A percentile compares a stretch with the other conserved stretches of the same genome.
Conservation (phyloP, 2,113 vertebrate species). For the Atractosteus spatula region DNA sequence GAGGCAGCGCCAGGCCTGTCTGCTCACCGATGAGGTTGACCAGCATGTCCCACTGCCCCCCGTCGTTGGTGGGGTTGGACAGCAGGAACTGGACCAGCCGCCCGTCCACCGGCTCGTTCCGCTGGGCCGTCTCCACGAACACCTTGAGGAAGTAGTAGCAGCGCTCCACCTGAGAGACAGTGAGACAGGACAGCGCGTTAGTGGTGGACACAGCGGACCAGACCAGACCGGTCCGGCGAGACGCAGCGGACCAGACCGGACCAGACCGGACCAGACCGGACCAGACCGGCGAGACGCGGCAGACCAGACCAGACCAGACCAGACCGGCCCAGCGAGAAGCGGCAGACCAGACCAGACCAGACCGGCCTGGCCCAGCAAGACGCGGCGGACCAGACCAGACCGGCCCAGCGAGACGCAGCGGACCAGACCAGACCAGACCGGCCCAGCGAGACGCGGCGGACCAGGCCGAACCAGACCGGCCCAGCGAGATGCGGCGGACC, state of each 20-base stretch:
- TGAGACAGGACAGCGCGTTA: background rate
- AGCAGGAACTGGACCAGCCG: slow-evolving; percentile 90
- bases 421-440: background rate
- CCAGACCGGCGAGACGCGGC: background rate
- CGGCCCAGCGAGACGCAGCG: too few relatives aligned
- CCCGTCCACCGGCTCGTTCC: slow-evolving; percentile 86
- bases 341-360: background rate
- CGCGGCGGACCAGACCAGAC: background rate
- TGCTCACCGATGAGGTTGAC: slow-evolving; percentile 92
- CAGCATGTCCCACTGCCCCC: slow-evolving; percentile 98
- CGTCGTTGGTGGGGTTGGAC: slow-evolving; percentile 88
- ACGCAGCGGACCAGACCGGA: background rate
- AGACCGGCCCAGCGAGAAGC: too few relatives aligned
- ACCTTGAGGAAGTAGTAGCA: slow-evolving; percentile 91
- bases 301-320: background rate
- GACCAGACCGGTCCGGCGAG: background rate
- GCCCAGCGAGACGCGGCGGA: background rate
- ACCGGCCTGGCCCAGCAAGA: too few relatives aligned
- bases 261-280: background rate
- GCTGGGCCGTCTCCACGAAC: slow-evolving; percentile 87
- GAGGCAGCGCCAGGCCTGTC: background rate
- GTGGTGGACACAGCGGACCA: background rate
- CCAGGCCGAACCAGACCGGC: background rate
- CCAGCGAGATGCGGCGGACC: too few relatives aligned
- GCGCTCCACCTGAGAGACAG: slow-evolving; percentile 78